A percentile compares a stretch with the other conserved stretches of the same genome.
phyloP scores from a whole-genome alignment of 2,113 vertebrate species.

The Hystrix brachyura region DNA sequence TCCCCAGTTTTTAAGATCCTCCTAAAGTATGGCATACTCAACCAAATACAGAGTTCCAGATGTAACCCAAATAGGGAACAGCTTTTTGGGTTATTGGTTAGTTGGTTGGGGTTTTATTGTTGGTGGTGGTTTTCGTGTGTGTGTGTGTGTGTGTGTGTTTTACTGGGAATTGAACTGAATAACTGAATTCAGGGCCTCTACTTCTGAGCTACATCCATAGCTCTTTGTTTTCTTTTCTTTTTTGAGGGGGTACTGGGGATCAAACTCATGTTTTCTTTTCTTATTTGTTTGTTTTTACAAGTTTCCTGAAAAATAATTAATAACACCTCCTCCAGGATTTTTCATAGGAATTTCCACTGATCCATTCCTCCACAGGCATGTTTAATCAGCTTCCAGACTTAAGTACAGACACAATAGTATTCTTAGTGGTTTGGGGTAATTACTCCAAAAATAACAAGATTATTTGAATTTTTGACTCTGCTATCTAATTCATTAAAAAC shows the following conservation, averaged over 20 bases:
- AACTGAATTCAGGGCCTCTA: neutral
- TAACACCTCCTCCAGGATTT: neutral
- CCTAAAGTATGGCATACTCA: neutral
- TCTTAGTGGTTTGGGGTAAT: neutral
- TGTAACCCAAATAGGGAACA: neutral
- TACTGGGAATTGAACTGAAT: neutral
- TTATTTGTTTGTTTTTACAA: neutral
- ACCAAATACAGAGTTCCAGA: neutral
- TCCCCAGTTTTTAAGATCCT: neutral
- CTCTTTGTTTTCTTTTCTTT: neutral
- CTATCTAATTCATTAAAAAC: slow-evolving; percentile 38
- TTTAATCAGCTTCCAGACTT: neutral
- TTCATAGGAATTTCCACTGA: neutral
- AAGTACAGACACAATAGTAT: slow-evolving; percentile 4
- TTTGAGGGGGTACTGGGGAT: neutral
- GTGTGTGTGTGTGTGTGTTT: neutral
- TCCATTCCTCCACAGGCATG: neutral
- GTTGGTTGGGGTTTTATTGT: neutral
- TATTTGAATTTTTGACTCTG: neutral
- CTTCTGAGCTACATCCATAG: neutral
- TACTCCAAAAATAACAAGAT: slow-evolving; percentile 28
- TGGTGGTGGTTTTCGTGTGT: neutral
- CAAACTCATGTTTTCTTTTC: neutral
- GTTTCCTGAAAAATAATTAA: neutral
- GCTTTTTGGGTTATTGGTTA: neutral